Evolutionary conservation across 2,797 vertebrate genomes (phyloP), one percentile per base, ranked within the genome.

Genomic region (Potorous gilbertii): DNA sequence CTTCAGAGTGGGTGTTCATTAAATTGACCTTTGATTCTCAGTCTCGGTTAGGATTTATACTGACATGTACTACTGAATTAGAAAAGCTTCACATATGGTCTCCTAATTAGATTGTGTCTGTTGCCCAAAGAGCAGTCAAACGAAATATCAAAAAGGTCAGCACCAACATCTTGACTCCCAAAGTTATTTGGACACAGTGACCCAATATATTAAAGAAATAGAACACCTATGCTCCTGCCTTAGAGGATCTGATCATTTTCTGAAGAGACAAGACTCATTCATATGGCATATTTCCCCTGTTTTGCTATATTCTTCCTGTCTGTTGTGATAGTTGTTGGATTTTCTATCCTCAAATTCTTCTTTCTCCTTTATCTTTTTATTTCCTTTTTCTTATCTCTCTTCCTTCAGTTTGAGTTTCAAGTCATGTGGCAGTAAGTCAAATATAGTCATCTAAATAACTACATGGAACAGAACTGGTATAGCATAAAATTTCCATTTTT

Each of bases 401-500:
- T 90, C 40, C 52, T 97, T 56, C 90, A n/a, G 11, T 91, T 91
- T 11, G 21, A 74, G 40, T 40, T 6, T 9, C 16, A 74, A 74
- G 16, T 74, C n/a, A 74, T 74, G 18, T 50, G 40, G 40, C 97
- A 93, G 93, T 81, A 81, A 97, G 92, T 91, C 93, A 96, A 96
- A 94, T 94, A 91, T 55, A 97, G 94, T 90, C 97, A 96, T 92
- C 12, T 93, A 93, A 95, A 81, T 95, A 96, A 97, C 92, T 92
- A 57, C 93, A 94, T 55, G 95, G 90, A 93, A 97, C 66, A 96
- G 46, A 92, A 93, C 94, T 96, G 96, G 93, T 9, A 0, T 93
- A 57, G 52, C 96, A 95, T 92, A 90, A 94, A 96, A 90, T 90
- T 97, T 93, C 94, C 57, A 6, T 96, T 97, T 94, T 93, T 95